Percentiles rank a stretch among this genome's conserved stretches.
These are phyloP conservation scores for Diprion similis DNA, from an alignment of 1,140 invertebrate genomes.

Conservation along the genomic window DNA sequence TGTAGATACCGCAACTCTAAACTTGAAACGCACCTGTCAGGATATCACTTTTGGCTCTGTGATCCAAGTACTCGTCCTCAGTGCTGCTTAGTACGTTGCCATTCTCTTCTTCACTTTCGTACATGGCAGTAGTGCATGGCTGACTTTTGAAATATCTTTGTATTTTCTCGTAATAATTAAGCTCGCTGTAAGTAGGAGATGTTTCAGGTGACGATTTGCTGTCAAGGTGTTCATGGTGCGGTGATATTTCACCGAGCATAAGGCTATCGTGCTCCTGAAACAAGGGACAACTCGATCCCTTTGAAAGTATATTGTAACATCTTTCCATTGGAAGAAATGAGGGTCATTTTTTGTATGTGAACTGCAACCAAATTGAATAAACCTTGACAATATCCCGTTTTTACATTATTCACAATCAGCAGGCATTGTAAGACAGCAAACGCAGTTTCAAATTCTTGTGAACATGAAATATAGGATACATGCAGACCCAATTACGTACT, in stretches of 20 bases:
- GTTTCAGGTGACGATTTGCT: slow-evolving; percentile 84
- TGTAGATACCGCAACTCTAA: too few relatives aligned
- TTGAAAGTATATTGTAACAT: slow-evolving; percentile 52
- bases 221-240: slow-evolving; percentile 81
- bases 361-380: background rate
- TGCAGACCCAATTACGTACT: too few relatives aligned
- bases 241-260: slow-evolving; percentile 85
- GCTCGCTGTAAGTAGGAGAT: slow-evolving; percentile 83
- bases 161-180: slow-evolving; percentile 88
- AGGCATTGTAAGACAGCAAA: background rate
- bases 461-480: too few relatives aligned
- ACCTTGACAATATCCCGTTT: background rate
- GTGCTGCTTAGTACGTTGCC: slow-evolving; percentile 38
- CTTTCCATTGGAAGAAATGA: slow-evolving; percentile 1
- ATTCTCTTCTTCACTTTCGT: slow-evolving; percentile 50
- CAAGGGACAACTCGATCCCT: slow-evolving; percentile 58
- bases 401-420: background rate
- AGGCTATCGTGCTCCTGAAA: slow-evolving; percentile 80
- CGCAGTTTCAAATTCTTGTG: slow-evolving; percentile 41
- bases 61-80: slow-evolving; percentile 36
- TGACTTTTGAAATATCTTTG: slow-evolving; percentile 86
- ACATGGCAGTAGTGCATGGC: slow-evolving; percentile 66
- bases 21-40: slow-evolving; percentile 32
- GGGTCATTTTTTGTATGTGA: background rate
- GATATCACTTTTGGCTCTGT: slow-evolving; percentile 26